Conservation (phyloP, 30 jellyfish, hydroid and myxozoan genomes). For the Nemopilema nomurai region DNA sequence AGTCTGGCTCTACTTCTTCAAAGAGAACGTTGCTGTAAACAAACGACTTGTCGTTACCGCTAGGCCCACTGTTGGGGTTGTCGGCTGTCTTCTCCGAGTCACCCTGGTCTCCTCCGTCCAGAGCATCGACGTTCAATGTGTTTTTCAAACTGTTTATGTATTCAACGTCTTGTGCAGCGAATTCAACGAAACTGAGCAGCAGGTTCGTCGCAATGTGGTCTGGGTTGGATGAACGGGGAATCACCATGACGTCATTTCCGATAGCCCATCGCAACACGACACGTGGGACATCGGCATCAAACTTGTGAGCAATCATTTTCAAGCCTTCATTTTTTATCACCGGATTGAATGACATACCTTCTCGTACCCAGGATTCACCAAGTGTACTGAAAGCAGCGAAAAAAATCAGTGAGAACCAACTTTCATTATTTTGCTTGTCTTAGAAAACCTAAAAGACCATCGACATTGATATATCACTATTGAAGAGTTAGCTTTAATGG, state of each 20-base stretch:
- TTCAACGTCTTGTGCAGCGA: constrained; percentile 34
- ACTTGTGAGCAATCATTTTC: constrained; percentile 47
- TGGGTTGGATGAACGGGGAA: constrained; percentile 69
- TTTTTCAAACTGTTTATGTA: constrained; percentile 32
- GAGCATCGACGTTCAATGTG: constrained; percentile 22
- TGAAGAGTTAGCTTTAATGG: neutral
- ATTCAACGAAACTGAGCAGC: constrained; percentile 19
- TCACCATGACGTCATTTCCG: constrained; percentile 64
- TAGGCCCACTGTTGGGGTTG: neutral
- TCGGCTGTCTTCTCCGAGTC: neutral
- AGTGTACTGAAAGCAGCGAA: constrained; percentile 53
- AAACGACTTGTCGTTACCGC: constrained; percentile 12
- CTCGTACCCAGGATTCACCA: constrained; percentile 77
- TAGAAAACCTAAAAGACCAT: too few relatives aligned
- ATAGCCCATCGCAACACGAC: constrained; percentile 80
- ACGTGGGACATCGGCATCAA: constrained; percentile 79
- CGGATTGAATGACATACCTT: constrained; percentile 65
- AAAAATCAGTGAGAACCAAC: too few relatives aligned
- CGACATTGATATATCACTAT: neutral
- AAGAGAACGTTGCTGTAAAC: constrained; percentile 47
- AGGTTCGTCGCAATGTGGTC: constrained; percentile 70
- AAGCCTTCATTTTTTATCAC: constrained; percentile 47
- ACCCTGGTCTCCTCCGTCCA: neutral
- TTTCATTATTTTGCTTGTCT: too few relatives aligned
- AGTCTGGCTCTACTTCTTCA: constrained; percentile 49